Evolutionary conservation across 2,113 vertebrate genomes (phyloP), one percentile per base, ranked within the genome.

Genomic region (Hirundichthys speculiger): DNA sequence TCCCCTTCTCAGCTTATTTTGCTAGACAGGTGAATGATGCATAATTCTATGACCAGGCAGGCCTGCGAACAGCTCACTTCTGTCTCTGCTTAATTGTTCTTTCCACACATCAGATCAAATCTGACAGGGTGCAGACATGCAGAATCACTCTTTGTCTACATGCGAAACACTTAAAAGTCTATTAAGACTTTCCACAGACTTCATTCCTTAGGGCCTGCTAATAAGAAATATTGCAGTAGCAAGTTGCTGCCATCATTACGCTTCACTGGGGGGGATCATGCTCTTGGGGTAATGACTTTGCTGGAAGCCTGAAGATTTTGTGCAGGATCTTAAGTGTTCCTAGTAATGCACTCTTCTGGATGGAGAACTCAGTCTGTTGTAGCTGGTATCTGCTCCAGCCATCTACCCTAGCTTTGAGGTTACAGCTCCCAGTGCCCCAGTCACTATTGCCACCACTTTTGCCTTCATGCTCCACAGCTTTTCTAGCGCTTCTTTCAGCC

Each of bases 21-120:
- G 77, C 67, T 69, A 72, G 88, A 92, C 94, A 96, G 94, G 94
- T 97, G 93, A 92, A 84, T 93, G 94, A 95, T 94, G 91, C 86
- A 77, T 90, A 93, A 75, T 91, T 93, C 92, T 93, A 93, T 82
- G 77, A 83, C 87, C 83, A 91, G 93, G 93, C 92, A 93, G 90
- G 84, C 87, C 75, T 86, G 88, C 80, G 82, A 91, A 91, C 88
- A 90, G 91, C 92, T 89, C 88, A 89, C 88, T 80, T 90, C 90
- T 90, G 92, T 93, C 92, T 93, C 75, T 88, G 82, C 77, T 18
- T 95, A 94, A 96, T 93, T 95, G 90, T 91, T 88, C 88, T 94
- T 94, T 93, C 93, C 93, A 91, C 85, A 84, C 79, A 60, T 94
- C 94, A 90, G 91, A 95, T 96, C 96, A 95, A 85, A 64, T 77